Percentiles rank a stretch among this genome's conserved stretches.
These are phyloP conservation scores for Brassicogethes aeneus DNA, from an alignment of 2,888 invertebrate species.

Conservation along the genomic window DNA sequence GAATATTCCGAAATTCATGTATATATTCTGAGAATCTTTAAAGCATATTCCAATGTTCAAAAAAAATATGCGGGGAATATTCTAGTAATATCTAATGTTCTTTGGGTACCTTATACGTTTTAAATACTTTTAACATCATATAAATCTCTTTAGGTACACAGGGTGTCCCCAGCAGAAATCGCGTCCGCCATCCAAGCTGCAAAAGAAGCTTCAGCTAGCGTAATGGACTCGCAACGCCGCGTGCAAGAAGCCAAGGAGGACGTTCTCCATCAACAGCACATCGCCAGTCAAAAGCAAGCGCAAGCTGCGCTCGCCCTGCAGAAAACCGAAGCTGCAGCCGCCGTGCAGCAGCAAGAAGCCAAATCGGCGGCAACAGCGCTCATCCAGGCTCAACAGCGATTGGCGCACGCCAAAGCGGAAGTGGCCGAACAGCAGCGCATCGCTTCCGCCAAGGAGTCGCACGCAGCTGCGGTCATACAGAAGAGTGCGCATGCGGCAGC, in stretches of 20 bases:
- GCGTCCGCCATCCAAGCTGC: slow-evolving; percentile 64
- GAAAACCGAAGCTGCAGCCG: slow-evolving; percentile 55
- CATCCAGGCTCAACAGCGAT: slow-evolving; percentile 58
- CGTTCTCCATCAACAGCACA: slow-evolving; percentile 60
- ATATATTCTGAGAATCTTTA: too few species aligned
- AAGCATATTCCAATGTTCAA: too few species aligned
- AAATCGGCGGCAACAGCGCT: slow-evolving; percentile 57
- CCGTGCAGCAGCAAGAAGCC: slow-evolving; percentile 57
- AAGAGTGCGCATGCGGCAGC: slow-evolving; percentile 61
- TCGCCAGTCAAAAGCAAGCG: slow-evolving; percentile 66
- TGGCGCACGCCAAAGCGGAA: slow-evolving; percentile 60
- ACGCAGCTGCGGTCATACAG: slow-evolving; percentile 63
- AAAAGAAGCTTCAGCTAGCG: slow-evolving; percentile 62
- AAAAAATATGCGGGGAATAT: too few species aligned
- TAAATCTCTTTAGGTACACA: neutral
- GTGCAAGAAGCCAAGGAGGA: slow-evolving; percentile 66
- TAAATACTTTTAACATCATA: too few species aligned
- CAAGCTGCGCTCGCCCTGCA: slow-evolving; percentile 49
- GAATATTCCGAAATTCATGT: too few species aligned
- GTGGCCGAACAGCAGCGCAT: slow-evolving; percentile 64
- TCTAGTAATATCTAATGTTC: too few species aligned
- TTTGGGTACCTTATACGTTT: too few species aligned
- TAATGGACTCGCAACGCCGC: slow-evolving; percentile 61
- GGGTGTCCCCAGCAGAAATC: slow-evolving; percentile 54
- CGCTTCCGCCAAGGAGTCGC: slow-evolving; percentile 62